These are phyloP conservation scores for Halocynthia aurantium DNA, from an alignment of 23 tunicate genomes.

Conservation along the genomic window DNA sequence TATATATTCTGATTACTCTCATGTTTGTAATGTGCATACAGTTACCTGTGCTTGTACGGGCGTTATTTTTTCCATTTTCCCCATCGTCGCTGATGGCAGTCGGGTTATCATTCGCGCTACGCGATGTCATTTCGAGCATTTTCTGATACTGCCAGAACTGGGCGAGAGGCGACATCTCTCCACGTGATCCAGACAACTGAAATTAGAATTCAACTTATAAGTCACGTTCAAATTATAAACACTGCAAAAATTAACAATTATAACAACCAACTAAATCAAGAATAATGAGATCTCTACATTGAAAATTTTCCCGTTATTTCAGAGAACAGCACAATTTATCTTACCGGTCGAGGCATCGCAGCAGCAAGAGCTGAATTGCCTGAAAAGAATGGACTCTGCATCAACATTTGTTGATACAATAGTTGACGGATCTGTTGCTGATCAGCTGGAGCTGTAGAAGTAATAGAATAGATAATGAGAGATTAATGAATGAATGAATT, in stretches of 20 bases:
- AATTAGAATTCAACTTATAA: too few relatives aligned
- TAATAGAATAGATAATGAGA: neutral
- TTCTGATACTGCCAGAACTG: conserved; percentile 70
- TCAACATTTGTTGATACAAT: conserved; percentile 72
- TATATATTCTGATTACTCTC: too few relatives aligned
- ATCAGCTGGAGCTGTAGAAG: conserved; percentile 10
- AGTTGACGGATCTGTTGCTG: conserved; percentile 73
- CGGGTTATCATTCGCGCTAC: neutral
- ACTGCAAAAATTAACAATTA: too few relatives aligned
- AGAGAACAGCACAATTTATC: neutral
- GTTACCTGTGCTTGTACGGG: neutral
- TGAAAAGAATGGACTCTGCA: conserved; percentile 57
- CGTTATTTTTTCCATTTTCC: neutral
- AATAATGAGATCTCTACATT: too few relatives aligned
- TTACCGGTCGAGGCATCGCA: conserved; percentile 42
- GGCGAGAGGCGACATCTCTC: conserved; percentile 4
- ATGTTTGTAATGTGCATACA: too few relatives aligned
- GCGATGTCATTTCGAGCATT: conserved; percentile 25
- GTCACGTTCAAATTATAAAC: too few relatives aligned
- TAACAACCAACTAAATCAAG: too few relatives aligned
- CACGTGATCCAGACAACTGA: conserved; percentile 8
- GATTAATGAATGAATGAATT: neutral
- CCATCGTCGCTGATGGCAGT: neutral
- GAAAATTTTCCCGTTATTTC: too few relatives aligned
- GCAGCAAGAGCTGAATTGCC: conserved; percentile 32